Conservation (phyloP, 2,113 vertebrate genomes). For the Grantiella picta region DNA sequence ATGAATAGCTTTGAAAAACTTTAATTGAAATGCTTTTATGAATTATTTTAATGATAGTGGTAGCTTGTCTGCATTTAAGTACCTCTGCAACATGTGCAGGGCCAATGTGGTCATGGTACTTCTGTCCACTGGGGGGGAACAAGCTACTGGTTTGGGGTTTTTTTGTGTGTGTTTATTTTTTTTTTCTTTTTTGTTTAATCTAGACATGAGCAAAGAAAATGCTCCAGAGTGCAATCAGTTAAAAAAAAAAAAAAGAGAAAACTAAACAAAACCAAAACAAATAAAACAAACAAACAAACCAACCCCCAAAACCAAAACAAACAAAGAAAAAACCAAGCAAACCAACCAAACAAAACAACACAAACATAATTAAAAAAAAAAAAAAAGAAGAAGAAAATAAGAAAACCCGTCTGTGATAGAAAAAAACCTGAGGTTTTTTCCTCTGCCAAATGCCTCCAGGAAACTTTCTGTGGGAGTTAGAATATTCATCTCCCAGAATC, state of each 20-base stretch:
- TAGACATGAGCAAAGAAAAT: background rate
- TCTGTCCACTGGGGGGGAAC: background rate
- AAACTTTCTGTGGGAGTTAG: background rate
- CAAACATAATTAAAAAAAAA: background rate
- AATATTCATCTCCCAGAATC: background rate
- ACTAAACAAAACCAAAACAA: background rate
- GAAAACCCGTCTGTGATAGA: background rate
- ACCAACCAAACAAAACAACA: background rate
- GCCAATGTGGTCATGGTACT: background rate
- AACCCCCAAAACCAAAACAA: no score
- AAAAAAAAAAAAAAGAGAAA: fast-evolving
- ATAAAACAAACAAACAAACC: background rate
- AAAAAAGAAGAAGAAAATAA: background rate
- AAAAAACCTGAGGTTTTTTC: fast-evolving
- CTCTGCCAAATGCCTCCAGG: background rate
- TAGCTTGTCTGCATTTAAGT: background rate
- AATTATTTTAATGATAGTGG: background rate
- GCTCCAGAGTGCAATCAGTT: background rate
- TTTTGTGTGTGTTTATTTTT: background rate
- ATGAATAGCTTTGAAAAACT: background rate
- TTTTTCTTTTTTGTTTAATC: background rate
- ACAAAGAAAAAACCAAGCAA: background rate
- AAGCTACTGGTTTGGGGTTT: background rate
- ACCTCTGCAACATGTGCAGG: background rate
- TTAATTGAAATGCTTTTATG: background rate